phyloP scores from a whole-genome alignment of 2,113 vertebrate species.

The Macheiramphus alcinus region DNA sequence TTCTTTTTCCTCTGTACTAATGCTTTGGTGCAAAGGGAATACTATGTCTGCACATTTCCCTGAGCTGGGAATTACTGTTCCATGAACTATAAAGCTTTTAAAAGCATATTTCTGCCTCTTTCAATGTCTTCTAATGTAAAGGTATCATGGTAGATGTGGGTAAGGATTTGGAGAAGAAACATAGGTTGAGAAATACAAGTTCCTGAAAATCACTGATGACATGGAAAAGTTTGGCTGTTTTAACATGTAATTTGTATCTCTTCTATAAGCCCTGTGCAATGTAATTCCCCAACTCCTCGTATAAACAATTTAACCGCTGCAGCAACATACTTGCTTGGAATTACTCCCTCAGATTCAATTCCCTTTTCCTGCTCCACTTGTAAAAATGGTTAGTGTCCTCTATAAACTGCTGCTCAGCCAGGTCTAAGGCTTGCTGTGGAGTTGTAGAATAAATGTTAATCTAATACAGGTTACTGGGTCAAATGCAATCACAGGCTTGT shows the following conservation, averaged over 20 bases:
- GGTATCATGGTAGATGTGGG: neutral
- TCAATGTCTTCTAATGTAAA: neutral
- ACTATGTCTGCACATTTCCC: neutral
- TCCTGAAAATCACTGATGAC: neutral
- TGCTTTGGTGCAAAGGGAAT: neutral
- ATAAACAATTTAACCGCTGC: constrained; percentile 81
- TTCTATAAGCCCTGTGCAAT: neutral
- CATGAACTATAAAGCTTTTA: neutral
- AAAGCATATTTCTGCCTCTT: neutral
- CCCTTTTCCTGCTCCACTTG: constrained; percentile 82
- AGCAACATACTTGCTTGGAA: constrained; percentile 80
- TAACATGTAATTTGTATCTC: neutral
- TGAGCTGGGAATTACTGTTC: neutral
- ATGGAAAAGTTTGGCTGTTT: neutral
- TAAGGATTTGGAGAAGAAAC: neutral
- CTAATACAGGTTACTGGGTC: constrained; percentile 88
- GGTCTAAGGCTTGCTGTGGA: constrained; percentile 78
- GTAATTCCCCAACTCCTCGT: constrained; percentile 79
- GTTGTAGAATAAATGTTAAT: constrained; percentile 88
- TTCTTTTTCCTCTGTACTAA: neutral
- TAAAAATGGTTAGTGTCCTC: constrained; percentile 84
- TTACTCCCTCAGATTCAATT: constrained; percentile 85
- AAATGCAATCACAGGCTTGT: constrained; percentile 86
- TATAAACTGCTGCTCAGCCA: constrained; percentile 79
- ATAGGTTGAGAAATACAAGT: neutral